Conservation (phyloP, 2,797 vertebrate genomes). For the Poecilia picta region DNA sequence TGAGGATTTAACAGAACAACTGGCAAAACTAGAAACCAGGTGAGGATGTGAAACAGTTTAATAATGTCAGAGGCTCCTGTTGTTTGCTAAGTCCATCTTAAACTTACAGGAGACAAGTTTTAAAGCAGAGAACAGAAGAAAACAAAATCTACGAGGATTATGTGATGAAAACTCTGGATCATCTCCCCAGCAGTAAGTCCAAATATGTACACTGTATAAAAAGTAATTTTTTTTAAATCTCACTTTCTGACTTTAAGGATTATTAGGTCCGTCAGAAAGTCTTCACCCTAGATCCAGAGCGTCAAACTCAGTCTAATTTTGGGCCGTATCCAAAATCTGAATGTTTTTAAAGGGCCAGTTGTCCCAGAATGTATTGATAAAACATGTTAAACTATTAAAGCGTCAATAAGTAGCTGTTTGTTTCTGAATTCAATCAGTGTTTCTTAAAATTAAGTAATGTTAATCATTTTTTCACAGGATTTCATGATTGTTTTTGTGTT, state of each 20-base stretch:
- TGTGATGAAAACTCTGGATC: slow-evolving; percentile 77
- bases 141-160: slow-evolving; percentile 82
- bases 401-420: too few relatives aligned
- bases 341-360: too few relatives aligned
- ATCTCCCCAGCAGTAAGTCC: slow-evolving; percentile 78
- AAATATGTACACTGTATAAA: neutral
- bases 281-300: too few relatives aligned
- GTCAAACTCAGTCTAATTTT: too few relatives aligned
- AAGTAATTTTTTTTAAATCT: neutral
- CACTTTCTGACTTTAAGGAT: neutral
- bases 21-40: slow-evolving; percentile 72
- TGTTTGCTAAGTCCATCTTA: slow-evolving; percentile 4
- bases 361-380: too few relatives aligned
- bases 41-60: slow-evolving; percentile 32
- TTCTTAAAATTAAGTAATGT: too few relatives aligned
- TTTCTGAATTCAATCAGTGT: too few relatives aligned
- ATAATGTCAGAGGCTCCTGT: neutral
- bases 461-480: too few relatives aligned
- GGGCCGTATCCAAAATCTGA: too few relatives aligned
- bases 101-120: slow-evolving; percentile 70
- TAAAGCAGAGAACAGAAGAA: slow-evolving; percentile 75
- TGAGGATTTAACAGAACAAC: slow-evolving; percentile 66
- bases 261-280: too few relatives aligned
- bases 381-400: too few relatives aligned
- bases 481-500: too few relatives aligned